A percentile compares a stretch with the other conserved stretches of the same genome.
phyloP scores from a whole-genome alignment of 2,888 invertebrate genomes.

The Malthinus seriepunctatus region DNA sequence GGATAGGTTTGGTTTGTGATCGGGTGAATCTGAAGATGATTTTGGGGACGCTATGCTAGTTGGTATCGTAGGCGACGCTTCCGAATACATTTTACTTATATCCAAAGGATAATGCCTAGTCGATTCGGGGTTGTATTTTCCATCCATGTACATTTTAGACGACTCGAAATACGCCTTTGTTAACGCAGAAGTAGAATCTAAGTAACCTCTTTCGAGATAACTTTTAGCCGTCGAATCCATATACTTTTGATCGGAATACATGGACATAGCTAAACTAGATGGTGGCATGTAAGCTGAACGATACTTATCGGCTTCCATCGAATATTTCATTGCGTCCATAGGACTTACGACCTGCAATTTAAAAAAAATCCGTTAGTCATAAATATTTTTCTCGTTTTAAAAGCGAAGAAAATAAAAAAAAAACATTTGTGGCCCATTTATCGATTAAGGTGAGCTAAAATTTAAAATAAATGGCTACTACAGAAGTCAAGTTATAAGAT shows the following conservation, averaged over 20 bases:
- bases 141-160: slow-evolving; percentile 74
- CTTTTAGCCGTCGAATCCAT: slow-evolving; percentile 61
- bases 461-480: slow-evolving; percentile 24
- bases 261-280: slow-evolving; percentile 65
- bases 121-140: slow-evolving; percentile 51
- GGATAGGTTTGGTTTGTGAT: slow-evolving; percentile 50
- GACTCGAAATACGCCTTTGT: slow-evolving; percentile 73
- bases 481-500: slow-evolving; percentile 30
- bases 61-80: slow-evolving; percentile 57
- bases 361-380: slow-evolving; percentile 7
- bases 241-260: slow-evolving; percentile 74
- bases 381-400: slow-evolving; percentile 22
- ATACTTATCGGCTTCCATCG: slow-evolving; percentile 77
- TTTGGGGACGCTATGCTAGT: slow-evolving; percentile 48
- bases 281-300: slow-evolving; percentile 70
- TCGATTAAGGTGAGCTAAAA: slow-evolving; percentile 31
- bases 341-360: slow-evolving; percentile 71
- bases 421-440: slow-evolving; percentile 15
- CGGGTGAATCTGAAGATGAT: slow-evolving; percentile 60
- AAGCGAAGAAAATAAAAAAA: background rate
- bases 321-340: slow-evolving; percentile 80
- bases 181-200: slow-evolving; percentile 67
- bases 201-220: slow-evolving; percentile 66
- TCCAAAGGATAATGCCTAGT: slow-evolving; percentile 62
- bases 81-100: slow-evolving; percentile 69